Conservation (phyloP, 2,888 invertebrate genomes). For the Drosophila merina region DNA sequence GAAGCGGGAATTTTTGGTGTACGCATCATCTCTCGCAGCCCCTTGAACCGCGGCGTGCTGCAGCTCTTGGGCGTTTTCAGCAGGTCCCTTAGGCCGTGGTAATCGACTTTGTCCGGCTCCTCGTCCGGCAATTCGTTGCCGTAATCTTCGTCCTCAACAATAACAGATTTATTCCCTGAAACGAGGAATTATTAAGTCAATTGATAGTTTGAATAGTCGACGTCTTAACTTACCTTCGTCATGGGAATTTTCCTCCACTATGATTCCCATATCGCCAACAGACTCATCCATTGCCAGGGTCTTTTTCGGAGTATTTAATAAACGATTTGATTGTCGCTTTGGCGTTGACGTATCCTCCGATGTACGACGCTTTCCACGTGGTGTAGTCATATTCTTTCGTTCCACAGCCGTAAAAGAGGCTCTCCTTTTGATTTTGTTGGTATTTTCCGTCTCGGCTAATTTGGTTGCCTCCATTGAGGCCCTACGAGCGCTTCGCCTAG, state of each 20-base stretch:
- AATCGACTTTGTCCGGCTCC: constrained; percentile 55
- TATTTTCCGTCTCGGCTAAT: constrained; percentile 12
- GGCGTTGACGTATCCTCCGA: constrained; percentile 52
- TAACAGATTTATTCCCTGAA: constrained; percentile 29
- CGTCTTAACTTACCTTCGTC: constrained; percentile 27
- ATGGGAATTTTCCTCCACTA: constrained; percentile 50
- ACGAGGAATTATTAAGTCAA: background rate
- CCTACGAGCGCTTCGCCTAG: constrained; percentile 50
- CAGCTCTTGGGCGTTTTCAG: constrained; percentile 72
- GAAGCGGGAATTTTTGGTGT: constrained; percentile 68
- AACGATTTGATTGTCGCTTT: constrained; percentile 49
- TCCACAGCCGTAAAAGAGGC: constrained; percentile 50
- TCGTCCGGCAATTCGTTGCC: constrained; percentile 52
- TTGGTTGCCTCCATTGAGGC: constrained; percentile 43
- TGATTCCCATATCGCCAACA: constrained; percentile 64
- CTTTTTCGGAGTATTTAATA: constrained; percentile 54
- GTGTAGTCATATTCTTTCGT: constrained; percentile 29
- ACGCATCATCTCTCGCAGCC: constrained; percentile 66
- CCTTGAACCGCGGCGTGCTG: constrained; percentile 66
- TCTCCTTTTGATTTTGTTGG: constrained; percentile 42
- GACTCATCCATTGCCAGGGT: constrained; percentile 52
- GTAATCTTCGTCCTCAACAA: constrained; percentile 54
- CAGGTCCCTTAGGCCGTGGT: constrained; percentile 64
- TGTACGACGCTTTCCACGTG: constrained; percentile 49
- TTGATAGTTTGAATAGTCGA: background rate